These are phyloP conservation scores for Pygmarrhopalites habei DNA, from an alignment of 1,140 invertebrate species.

Conservation along the genomic window DNA sequence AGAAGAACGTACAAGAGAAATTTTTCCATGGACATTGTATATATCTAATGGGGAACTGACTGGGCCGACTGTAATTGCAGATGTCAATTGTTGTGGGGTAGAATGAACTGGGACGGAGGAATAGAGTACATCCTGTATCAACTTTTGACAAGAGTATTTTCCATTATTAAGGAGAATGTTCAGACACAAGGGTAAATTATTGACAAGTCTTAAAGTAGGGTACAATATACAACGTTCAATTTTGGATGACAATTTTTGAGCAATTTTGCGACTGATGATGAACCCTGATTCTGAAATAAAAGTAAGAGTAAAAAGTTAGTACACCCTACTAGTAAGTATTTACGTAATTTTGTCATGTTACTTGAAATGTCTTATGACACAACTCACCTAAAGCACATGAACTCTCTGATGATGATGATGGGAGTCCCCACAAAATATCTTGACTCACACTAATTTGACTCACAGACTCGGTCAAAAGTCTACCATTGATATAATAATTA, in stretches of 20 bases:
- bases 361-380: not conserved
- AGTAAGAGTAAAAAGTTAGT: not conserved
- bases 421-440: conserved; percentile 67
- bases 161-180: too few relatives aligned
- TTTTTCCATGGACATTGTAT: conserved; percentile 14
- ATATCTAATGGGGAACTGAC: conserved; percentile 9
- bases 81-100: not conserved
- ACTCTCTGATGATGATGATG: conserved; percentile 36
- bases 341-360: not conserved
- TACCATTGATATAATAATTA: conserved; percentile 67
- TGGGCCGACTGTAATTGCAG: conserved; percentile 15
- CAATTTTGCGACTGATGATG: conserved; percentile 65
- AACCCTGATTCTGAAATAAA: conserved; percentile 59
- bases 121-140: conserved; percentile 47
- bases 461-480: conserved; percentile 59
- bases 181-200: too few relatives aligned
- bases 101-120: conserved; percentile 6
- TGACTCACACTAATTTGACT: conserved; percentile 70
- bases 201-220: conserved; percentile 60
- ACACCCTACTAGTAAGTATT: not conserved
- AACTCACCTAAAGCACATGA: conserved; percentile 57
- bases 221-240: conserved; percentile 80
- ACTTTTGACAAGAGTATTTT: conserved; percentile 51
- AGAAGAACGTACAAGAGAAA: conserved; percentile 32
- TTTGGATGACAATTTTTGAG: conserved; percentile 61